A percentile compares a stretch with the other conserved stretches of the same genome.
phyloP scores from a whole-genome alignment of 1,140 invertebrate species.

The Zelostemma sp. region DNA sequence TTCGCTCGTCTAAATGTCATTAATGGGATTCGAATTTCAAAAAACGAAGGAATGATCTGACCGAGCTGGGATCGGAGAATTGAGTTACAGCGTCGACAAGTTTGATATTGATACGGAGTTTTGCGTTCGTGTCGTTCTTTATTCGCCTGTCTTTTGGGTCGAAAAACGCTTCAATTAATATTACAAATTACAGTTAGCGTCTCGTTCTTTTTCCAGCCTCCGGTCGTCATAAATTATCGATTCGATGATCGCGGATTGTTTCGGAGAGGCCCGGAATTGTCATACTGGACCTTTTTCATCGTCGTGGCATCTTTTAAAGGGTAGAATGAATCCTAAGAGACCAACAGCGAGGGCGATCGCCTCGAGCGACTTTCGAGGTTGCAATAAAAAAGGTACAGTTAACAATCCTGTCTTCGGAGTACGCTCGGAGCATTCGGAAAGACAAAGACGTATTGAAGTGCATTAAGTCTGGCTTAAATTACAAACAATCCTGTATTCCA shows the following conservation, averaged over 20 bases:
- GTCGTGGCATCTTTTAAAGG: constrained; percentile 11
- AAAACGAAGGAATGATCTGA: too few species aligned
- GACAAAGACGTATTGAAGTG: constrained; percentile 26
- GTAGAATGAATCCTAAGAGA: constrained; percentile 16
- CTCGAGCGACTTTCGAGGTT: constrained; percentile 35
- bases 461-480: constrained; percentile 12
- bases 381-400: constrained; percentile 37
- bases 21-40: not conserved
- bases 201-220: constrained; percentile 11
- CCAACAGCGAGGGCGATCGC: constrained; percentile 35
- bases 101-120: constrained; percentile 19
- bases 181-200: constrained; percentile 27
- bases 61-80: constrained; percentile 43
- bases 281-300: constrained; percentile 23
- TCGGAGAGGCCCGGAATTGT: constrained; percentile 27
- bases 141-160: constrained; percentile 36
- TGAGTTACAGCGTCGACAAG: constrained; percentile 50
- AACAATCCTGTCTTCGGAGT: constrained; percentile 36
- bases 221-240: constrained; percentile 24
- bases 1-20: not conserved
- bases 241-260: constrained; percentile 6
- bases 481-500: constrained; percentile 14
- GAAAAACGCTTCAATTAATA: constrained; percentile 32
- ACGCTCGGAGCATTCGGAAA: constrained; percentile 25
- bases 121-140: not conserved